Conservation (phyloP, 1,140 invertebrate species). For the Adelges cooleyi region DNA sequence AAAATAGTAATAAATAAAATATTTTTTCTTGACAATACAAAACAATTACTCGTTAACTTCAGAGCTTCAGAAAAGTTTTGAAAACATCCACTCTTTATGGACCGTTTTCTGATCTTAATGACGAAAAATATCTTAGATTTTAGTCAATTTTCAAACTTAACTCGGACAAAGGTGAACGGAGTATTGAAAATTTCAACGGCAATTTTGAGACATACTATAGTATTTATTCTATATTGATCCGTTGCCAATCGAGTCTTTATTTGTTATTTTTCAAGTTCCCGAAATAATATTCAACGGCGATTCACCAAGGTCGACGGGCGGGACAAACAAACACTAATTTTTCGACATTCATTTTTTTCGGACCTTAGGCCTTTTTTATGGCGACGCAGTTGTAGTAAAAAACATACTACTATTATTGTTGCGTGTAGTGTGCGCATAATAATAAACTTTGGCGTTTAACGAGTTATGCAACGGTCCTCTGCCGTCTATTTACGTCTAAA, state of each 20-base stretch:
- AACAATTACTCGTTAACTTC: no score
- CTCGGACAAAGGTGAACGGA: no score
- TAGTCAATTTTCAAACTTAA: no score
- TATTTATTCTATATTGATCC: conserved; percentile 2
- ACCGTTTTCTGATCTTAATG: no score
- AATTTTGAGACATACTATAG: neutral
- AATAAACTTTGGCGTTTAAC: conserved; percentile 2
- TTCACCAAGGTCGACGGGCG: conserved; percentile 1
- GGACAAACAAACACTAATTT: conserved; percentile 21
- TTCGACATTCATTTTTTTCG: neutral
- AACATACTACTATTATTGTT: neutral
- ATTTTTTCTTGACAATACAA: no score
- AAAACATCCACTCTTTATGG: no score
- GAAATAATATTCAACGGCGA: conserved; percentile 9
- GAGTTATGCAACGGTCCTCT: neutral
- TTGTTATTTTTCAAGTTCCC: conserved; percentile 1
- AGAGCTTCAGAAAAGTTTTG: no score
- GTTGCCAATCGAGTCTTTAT: conserved; percentile 4
- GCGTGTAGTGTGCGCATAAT: neutral
- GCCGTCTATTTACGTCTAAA: no score
- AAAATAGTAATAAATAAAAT: no score
- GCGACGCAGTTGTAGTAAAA: neutral
- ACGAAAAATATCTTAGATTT: no score
- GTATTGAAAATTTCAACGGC: no score
- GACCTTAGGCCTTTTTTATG: neutral